Conservation (phyloP, 2,888 invertebrate genomes). For the Tetrapedia diversipes region DNA sequence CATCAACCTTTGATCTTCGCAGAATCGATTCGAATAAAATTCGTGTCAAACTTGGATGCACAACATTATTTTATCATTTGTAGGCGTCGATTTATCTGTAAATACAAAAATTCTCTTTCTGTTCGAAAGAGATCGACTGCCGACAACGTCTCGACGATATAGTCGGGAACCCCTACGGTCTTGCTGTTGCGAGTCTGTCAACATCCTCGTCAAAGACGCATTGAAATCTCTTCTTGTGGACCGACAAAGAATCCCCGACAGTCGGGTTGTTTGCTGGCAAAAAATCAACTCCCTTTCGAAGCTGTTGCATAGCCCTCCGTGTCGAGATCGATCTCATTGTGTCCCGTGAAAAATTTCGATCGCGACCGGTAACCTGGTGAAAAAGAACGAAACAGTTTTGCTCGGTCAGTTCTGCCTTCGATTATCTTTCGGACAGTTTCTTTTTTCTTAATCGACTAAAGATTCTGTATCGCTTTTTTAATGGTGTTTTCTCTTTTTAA, state of each 20-base stretch:
- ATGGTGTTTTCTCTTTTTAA: not conserved
- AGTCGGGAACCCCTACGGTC: slow-evolving; percentile 60
- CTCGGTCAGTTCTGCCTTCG: not conserved
- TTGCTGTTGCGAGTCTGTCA: slow-evolving; percentile 64
- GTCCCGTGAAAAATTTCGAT: slow-evolving; percentile 43
- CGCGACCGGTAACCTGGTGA: slow-evolving; percentile 16
- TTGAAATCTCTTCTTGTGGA: slow-evolving; percentile 49
- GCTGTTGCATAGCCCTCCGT: slow-evolving; percentile 18
- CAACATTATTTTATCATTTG: not conserved
- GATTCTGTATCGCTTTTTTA: not conserved
- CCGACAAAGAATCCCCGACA: slow-evolving; percentile 43
- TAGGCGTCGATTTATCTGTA: not conserved
- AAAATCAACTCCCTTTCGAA: slow-evolving; percentile 51
- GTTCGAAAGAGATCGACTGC: slow-evolving; percentile 37
- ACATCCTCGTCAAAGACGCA: slow-evolving; percentile 63
- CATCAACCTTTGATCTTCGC: too few species aligned
- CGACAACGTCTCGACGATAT: slow-evolving; percentile 36
- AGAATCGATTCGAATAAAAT: too few species aligned
- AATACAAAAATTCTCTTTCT: slow-evolving; percentile 4
- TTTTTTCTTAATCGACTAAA: not conserved
- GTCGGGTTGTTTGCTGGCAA: slow-evolving; percentile 51
- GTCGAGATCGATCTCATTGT: slow-evolving; percentile 53
- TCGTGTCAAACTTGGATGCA: not conserved
- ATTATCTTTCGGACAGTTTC: not conserved
- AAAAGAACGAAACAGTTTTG: slow-evolving; percentile 1